Evolutionary conservation across 2,888 invertebrate genomes (phyloP), one percentile per base, ranked within the genome.

Genomic region (Scrobipalpa atriplicella): DNA sequence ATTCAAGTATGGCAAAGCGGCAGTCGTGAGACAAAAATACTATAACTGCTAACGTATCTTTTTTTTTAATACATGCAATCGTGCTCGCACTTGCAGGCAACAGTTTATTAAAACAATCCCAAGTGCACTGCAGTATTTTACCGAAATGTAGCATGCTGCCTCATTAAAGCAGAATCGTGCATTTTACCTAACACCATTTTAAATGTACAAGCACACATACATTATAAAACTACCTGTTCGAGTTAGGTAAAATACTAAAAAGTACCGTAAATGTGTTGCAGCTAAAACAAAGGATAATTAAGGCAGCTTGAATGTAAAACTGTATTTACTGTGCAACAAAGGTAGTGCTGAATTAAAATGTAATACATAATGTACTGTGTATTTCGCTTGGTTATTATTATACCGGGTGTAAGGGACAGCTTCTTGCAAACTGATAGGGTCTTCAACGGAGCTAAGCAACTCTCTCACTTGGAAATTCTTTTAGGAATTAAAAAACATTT

Each of bases 311-410:
- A 41, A 61, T 41, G 41, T 61, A 61, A 61, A 61, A 61, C 21
- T 61, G 41, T 61, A 61, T 61, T 61, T 61, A 61, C 41, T n/a
- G 58, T 13, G 9, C 41, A 61, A 61, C 61, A 61, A 61, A 61
- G 21, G 41, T 38, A 38, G 61, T 19, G 21, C 41, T 58, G 61
- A 61, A 61, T 61, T 61, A 61, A 61, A 39, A 61, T 11, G 61
- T 61, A 41, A 61, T 61, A 41, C 21, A 61, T 61, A 61, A 61
- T 41, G 61, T 41, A 41, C 41, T 16, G 61, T 58, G 29, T 29
- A 61, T 61, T 39, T 41, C 61, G 41, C 61, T 29, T 29, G 29
- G 29, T 29, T 29, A 29, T 29, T 29, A 29, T 29, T 29, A 29
- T 29, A 29, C 5, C 29, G 29, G 29, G 29, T 29, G 29, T 29